These are phyloP conservation scores for Cynocephalus volans DNA, from an alignment of 2,113 vertebrate genomes.

Conservation along the genomic window DNA sequence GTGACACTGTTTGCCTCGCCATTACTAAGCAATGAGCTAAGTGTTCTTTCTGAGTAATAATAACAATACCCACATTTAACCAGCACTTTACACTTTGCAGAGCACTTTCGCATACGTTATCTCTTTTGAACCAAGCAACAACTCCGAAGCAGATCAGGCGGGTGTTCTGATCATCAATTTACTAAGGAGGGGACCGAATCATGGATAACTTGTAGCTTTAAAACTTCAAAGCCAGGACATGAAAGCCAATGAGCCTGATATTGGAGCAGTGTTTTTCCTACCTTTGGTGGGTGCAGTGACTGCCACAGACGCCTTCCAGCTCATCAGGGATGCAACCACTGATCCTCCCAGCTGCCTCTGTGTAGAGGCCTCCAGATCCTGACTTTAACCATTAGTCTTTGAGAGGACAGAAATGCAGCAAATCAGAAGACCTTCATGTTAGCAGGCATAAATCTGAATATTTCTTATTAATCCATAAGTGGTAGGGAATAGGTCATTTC, in stretches of 20 bases:
- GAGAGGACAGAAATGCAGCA: not conserved
- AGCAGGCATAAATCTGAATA: not conserved
- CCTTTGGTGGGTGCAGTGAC: not conserved
- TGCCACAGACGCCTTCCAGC: not conserved
- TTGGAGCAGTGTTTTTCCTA: not conserved
- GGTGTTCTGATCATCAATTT: not conserved
- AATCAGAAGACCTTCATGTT: not conserved
- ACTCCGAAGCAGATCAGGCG: not conserved
- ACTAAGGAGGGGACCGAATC: not conserved
- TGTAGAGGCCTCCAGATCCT: not conserved
- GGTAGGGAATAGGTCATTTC: not conserved
- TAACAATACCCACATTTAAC: constrained; percentile 76
- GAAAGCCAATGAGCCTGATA: not conserved
- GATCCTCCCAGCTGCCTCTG: not conserved
- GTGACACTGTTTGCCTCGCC: constrained; percentile 82
- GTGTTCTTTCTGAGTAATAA: constrained; percentile 78
- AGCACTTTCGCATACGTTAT: not conserved
- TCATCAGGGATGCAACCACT: not conserved
- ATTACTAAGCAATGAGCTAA: constrained; percentile 82
- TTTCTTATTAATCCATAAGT: constrained; percentile 2
- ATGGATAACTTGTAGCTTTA: not conserved
- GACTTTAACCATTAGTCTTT: not conserved
- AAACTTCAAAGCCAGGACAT: constrained; percentile 4
- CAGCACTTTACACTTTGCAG: constrained; percentile 70
- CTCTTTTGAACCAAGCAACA: constrained; percentile 41